Evolutionary conservation across 2,797 vertebrate species (phyloP).

Genomic region (Streptopelia turtur): DNA sequence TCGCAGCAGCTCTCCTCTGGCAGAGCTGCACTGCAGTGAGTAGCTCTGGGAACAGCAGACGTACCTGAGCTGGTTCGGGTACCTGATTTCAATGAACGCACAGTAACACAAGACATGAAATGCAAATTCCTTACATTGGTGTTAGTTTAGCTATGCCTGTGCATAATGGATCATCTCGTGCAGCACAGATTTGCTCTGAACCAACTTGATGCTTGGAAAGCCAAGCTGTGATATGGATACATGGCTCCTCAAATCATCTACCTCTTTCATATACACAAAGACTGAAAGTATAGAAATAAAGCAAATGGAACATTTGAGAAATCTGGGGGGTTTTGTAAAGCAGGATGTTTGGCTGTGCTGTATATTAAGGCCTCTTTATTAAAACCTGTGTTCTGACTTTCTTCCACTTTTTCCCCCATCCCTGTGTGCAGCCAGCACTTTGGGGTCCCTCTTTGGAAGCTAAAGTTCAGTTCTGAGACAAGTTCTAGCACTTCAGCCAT

Average conservation of each 20-base stretch:
- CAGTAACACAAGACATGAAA: background rate
- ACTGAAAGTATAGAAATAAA: background rate
- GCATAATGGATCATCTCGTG: background rate
- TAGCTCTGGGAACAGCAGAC: background rate
- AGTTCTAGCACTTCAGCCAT: background rate
- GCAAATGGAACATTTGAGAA: background rate
- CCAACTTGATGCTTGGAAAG: background rate
- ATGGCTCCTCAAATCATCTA: background rate
- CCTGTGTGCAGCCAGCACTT: background rate
- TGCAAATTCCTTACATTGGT: fast-evolving
- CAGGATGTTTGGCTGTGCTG: background rate
- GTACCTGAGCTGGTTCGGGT: background rate
- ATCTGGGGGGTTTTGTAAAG: background rate
- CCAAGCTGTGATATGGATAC: background rate
- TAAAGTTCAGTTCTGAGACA: background rate
- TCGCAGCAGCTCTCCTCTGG: background rate
- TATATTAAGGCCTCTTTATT: background rate
- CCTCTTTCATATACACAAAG: background rate
- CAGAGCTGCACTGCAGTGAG: background rate
- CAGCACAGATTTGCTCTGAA: background rate
- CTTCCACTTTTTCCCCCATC: background rate
- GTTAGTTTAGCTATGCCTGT: background rate
- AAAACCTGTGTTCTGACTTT: background rate
- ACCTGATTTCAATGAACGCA: background rate
- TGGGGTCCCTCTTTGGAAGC: background rate